Base-by-base conservation (phyloP, 2,888 invertebrate species). In the Phalera bucephala region DNA sequence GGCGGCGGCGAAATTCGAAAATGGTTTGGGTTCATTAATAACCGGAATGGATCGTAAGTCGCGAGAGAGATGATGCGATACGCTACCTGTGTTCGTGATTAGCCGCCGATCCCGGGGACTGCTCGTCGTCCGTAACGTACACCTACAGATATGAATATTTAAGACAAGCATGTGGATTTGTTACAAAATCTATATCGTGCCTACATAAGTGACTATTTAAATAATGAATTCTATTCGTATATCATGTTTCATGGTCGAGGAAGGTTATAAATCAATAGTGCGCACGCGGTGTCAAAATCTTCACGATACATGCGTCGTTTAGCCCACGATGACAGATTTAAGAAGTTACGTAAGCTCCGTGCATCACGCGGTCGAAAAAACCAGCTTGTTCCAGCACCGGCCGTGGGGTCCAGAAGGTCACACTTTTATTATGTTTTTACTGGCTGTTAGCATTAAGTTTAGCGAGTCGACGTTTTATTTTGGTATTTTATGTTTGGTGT, bases 61-160 rank as follows among this genome's bases (percentile, higher is more conserved):
- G 64, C 69, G 60, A 55, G 62, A 62, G 67, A 80, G 77, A 81
- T 80, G 60, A 61, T 60, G 50, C 45, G 79, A 78, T 78, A 74
- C 48, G 83, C 83, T 83, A 85, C 84, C 80, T 80, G 83, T 81
- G 74, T 82, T 82, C 52, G 58, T 67, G 72, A 74, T 76, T 69
- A 73, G 63, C 63, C 52, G 51, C 47, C 54, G 48, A 56, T 57
- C 45, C 34, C 30, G 22, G 41, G 45, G 31, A 39, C 38, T 31
- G 27, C 25, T 25, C 25, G 25, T 14, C 11, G 4, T 10, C 29
- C 6, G 17, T 29, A 29, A 29, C 11, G 8, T 17, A 17, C 11
- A 29, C 29, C 19, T 11, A 19, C 15, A 19, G 19, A 29, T 19
- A 29, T 19, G 29, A 29, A 17, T 11, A 19, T 3, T 29, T 19